phyloP scores from a whole-genome alignment of 2,888 invertebrate genomes.

The Amblyjoppa fuscipennis region DNA sequence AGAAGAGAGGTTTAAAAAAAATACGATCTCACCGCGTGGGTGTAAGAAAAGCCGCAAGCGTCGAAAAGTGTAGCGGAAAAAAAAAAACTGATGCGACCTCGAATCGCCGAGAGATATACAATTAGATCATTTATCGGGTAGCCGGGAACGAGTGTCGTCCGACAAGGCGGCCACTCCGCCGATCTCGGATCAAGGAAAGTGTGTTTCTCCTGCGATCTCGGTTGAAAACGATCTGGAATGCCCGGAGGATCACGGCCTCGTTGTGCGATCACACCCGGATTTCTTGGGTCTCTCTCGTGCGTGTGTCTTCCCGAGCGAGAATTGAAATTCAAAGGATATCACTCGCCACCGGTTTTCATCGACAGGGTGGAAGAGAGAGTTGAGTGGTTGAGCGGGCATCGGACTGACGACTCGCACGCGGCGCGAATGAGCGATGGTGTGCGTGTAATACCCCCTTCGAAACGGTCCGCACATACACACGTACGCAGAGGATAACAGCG shows the following conservation, averaged over 20 bases:
- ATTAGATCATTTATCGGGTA: slow-evolving; percentile 61
- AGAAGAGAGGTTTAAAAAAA: too few relatives aligned
- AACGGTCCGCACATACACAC: neutral
- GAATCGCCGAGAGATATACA: slow-evolving; percentile 58
- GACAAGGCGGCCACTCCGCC: slow-evolving; percentile 1
- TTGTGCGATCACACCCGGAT: slow-evolving; percentile 41
- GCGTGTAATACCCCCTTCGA: slow-evolving; percentile 12
- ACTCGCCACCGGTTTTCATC: slow-evolving; percentile 70
- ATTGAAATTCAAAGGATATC: slow-evolving; percentile 71
- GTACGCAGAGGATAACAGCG: slow-evolving; percentile 27
- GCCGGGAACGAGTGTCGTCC: slow-evolving; percentile 37
- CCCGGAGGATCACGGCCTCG: slow-evolving; percentile 55
- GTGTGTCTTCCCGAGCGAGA: slow-evolving; percentile 13
- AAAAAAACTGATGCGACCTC: slow-evolving; percentile 2
- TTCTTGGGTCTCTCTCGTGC: slow-evolving; percentile 47
- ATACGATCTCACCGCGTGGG: neutral
- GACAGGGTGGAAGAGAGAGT: slow-evolving; percentile 21
- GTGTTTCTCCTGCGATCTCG: slow-evolving; percentile 46
- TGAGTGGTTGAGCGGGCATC: slow-evolving; percentile 57
- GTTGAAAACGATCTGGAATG: slow-evolving; percentile 54
- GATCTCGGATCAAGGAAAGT: slow-evolving; percentile 57
- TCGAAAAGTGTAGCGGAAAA: neutral
- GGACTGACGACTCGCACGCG: slow-evolving; percentile 65
- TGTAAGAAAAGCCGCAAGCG: neutral
- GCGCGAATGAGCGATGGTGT: slow-evolving; percentile 64